A percentile compares a stretch with the other conserved stretches of the same genome.
Evolutionary conservation across 1,140 invertebrate species (phyloP).

Genomic region (Neelides sp.): DNA sequence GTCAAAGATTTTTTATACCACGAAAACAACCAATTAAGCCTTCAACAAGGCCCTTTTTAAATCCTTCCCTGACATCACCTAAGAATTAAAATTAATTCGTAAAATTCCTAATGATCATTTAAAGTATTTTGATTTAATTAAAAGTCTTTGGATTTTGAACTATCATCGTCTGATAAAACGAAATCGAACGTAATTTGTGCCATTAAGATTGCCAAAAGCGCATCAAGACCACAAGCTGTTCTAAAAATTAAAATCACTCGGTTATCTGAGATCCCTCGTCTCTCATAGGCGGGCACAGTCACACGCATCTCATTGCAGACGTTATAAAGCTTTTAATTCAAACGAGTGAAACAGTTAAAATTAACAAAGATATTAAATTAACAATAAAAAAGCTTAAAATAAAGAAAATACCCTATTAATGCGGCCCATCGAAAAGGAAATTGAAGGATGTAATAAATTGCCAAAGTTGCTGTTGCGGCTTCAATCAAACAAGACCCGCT

Average conservation of each 20-base stretch:
- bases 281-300: conserved; percentile 10
- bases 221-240: conserved; percentile 25
- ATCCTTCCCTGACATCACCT: conserved; percentile 1
- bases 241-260: conserved; percentile 19
- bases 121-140: not conserved
- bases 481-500: conserved; percentile 16
- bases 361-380: not conserved
- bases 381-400: conserved; percentile 2
- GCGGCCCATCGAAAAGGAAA: conserved; percentile 15
- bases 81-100: not conserved
- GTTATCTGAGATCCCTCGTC: conserved; percentile 11
- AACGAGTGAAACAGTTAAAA: not conserved
- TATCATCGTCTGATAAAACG: conserved; percentile 17
- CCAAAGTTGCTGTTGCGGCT: conserved; percentile 9
- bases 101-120: not conserved
- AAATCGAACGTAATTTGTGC: conserved; percentile 22
- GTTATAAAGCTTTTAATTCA: conserved; percentile 17
- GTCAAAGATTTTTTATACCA: not conserved
- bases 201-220: conserved; percentile 23
- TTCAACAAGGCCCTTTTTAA: conserved; percentile 17
- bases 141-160: not conserved
- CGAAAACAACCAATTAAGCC: conserved; percentile 16
- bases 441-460: conserved; percentile 15
- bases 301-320: conserved; percentile 18
- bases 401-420: conserved; percentile 23